phyloP scores from a whole-genome alignment of 2,113 vertebrate genomes.

The Cranoglanis bouderius region DNA sequence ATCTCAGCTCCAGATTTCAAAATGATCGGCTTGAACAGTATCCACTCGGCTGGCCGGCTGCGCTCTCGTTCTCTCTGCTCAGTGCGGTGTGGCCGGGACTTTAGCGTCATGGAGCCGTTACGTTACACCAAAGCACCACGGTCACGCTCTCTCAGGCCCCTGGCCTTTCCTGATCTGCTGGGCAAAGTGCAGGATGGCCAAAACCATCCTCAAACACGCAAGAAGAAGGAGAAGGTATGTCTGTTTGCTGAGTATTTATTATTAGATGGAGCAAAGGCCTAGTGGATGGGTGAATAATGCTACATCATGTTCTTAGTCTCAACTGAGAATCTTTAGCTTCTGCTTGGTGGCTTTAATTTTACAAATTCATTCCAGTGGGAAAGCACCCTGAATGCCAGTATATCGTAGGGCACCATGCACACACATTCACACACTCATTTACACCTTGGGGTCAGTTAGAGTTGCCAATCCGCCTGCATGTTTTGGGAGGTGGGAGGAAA shows the following conservation, averaged over 20 bases:
- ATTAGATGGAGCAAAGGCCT: background rate
- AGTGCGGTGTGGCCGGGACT: conserved; percentile 87
- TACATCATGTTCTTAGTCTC: background rate
- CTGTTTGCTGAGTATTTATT: background rate
- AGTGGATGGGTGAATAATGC: background rate
- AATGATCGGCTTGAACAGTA: conserved; percentile 96
- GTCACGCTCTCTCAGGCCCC: conserved; percentile 89
- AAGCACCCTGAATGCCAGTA: background rate
- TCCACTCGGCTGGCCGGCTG: conserved; percentile 86
- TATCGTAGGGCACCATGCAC: background rate
- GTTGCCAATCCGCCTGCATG: background rate
- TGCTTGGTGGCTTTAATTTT: background rate
- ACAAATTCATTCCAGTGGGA: background rate
- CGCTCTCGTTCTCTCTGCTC: conserved; percentile 91
- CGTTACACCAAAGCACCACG: conserved; percentile 89
- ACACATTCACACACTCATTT: background rate
- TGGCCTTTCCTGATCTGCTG: conserved; percentile 91
- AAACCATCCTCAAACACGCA: conserved; percentile 84
- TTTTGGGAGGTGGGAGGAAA: background rate
- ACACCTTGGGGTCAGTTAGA: background rate
- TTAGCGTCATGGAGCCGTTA: conserved; percentile 84
- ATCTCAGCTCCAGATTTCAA: background rate
- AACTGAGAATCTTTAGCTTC: background rate
- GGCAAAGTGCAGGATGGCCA: conserved; percentile 76
- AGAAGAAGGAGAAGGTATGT: conserved; percentile 78